These are phyloP conservation scores for Hydrotaea diabolus DNA, from an alignment of 2,888 invertebrate genomes.

Conservation along the genomic window DNA sequence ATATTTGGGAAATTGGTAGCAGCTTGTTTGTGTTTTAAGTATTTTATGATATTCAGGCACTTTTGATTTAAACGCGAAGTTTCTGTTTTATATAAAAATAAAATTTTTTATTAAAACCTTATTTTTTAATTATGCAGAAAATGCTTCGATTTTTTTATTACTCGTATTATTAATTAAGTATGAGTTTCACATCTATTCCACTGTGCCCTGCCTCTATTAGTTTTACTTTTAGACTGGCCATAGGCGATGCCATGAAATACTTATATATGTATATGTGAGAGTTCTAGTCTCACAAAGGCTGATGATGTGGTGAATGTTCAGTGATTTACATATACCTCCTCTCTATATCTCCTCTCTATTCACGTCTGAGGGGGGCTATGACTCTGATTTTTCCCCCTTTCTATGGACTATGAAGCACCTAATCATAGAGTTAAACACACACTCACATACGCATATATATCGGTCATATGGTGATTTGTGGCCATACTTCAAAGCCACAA, in stretches of 20 bases:
- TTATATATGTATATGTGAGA: background rate
- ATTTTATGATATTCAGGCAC: no score
- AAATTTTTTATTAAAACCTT: no score
- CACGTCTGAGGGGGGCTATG: background rate
- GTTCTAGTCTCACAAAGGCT: constrained; percentile 2
- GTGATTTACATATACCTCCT: constrained; percentile 49
- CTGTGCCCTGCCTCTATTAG: background rate
- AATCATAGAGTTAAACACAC: constrained; percentile 12
- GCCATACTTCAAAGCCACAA: background rate
- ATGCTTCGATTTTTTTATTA: no score
- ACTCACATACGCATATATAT: background rate
- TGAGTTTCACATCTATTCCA: background rate
- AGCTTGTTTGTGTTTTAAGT: no score
- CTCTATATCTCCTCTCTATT: constrained; percentile 7
- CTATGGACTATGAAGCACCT: background rate
- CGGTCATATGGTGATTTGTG: constrained; percentile 1
- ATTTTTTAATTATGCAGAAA: no score
- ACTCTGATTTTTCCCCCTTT: background rate
- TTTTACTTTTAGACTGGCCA: background rate
- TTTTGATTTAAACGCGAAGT: no score
- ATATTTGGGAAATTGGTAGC: no score
- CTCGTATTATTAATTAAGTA: no score
- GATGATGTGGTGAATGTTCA: constrained; percentile 58
- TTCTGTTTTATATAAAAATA: no score
- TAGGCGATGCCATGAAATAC: constrained; percentile 12